These are phyloP conservation scores for Drosophila planitibia DNA, from an alignment of 2,888 invertebrate genomes.

Conservation along the genomic window DNA sequence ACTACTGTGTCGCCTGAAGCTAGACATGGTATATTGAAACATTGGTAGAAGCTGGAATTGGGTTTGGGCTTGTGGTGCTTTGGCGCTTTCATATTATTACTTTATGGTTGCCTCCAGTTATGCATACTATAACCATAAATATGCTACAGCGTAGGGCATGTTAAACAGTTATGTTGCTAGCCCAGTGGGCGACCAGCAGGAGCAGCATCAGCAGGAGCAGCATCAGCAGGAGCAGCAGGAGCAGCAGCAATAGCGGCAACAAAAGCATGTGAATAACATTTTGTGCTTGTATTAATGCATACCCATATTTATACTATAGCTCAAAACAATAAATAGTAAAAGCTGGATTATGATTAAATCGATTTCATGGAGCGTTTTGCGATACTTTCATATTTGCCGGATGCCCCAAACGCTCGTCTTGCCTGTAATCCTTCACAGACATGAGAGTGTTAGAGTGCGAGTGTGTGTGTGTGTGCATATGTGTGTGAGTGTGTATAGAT, in stretches of 20 bases:
- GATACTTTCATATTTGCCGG: conserved; percentile 48
- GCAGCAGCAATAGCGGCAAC: conserved; percentile 42
- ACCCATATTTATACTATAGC: conserved; percentile 80
- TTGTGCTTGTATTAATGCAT: conserved; percentile 80
- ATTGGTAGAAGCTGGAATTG: conserved; percentile 25
- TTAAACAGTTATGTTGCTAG: conserved; percentile 34
- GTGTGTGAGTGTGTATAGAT: conserved; percentile 16
- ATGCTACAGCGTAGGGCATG: conserved; percentile 59
- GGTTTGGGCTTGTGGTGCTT: conserved; percentile 18
- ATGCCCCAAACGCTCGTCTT: conserved; percentile 38
- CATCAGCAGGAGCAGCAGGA: conserved; percentile 19
- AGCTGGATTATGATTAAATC: conserved; percentile 82
- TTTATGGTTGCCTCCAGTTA: conserved; percentile 80
- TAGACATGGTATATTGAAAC: conserved; percentile 60
- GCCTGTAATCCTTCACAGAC: conserved; percentile 47
- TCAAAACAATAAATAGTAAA: conserved; percentile 81
- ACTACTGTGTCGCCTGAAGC: conserved; percentile 28
- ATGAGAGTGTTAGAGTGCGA: conserved; percentile 5
- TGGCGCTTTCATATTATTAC: conserved; percentile 77
- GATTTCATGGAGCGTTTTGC: conserved; percentile 71
- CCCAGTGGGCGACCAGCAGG: conserved; percentile 32
- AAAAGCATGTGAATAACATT: conserved; percentile 68
- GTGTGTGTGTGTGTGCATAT: conserved; percentile 4
- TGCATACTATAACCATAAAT: conserved; percentile 80
- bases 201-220: conserved; percentile 34